Evolutionary conservation across 1,140 invertebrate genomes (phyloP).

Genomic region (Trissolcus basalis): DNA sequence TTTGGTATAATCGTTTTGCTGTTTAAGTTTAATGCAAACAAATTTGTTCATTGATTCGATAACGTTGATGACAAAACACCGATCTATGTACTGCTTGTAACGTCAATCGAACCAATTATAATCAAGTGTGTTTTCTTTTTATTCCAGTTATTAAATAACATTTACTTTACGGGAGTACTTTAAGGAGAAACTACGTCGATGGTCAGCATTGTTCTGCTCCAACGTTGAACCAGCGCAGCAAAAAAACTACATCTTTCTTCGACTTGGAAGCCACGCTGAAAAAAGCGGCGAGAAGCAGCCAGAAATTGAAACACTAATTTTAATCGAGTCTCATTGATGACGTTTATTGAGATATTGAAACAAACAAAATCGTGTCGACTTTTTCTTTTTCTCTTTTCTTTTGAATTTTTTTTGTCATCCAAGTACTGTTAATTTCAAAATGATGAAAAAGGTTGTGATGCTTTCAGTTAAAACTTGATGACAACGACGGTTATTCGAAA

Average conservation of each 20-base stretch:
- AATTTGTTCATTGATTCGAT: no score
- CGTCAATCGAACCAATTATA: not conserved
- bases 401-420: constrained; percentile 18
- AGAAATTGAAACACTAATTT: constrained; percentile 33
- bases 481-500: constrained; percentile 43
- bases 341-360: constrained; percentile 46
- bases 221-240: not conserved
- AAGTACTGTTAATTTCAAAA: constrained; percentile 24
- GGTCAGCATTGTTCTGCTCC: constrained; percentile 9
- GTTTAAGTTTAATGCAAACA: no score
- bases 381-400: constrained; percentile 4
- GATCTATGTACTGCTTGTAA: no score
- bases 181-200: constrained; percentile 24
- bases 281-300: constrained; percentile 13
- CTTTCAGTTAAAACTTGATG: constrained; percentile 40
- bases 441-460: constrained; percentile 41
- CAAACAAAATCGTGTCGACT: no score
- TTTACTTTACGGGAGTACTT: constrained; percentile 1
- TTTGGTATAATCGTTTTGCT: no score
- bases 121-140: constrained; percentile 8
- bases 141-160: constrained; percentile 59
- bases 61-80: no score
- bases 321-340: not conserved
- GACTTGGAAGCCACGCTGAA: constrained; percentile 20
- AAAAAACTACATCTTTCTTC: not conserved